A percentile compares a stretch with the other conserved stretches of the same genome.
These are phyloP conservation scores for Synergus gifuensis DNA, from an alignment of 2,888 invertebrate genomes.

Conservation along the genomic window DNA sequence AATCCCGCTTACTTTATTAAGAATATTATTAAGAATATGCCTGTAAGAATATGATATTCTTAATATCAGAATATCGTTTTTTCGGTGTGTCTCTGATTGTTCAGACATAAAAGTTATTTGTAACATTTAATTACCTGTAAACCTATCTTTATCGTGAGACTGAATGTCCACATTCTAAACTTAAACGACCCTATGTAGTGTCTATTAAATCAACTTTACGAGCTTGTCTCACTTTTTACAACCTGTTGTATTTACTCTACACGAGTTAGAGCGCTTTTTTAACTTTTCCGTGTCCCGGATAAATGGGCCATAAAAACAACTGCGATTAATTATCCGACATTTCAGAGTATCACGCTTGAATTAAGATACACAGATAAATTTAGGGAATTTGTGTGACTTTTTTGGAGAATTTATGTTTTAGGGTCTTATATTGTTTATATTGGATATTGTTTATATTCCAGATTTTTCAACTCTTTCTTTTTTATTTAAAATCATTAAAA, in stretches of 20 bases:
- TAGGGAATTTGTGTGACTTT: conserved; percentile 46
- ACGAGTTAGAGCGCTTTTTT: conserved; percentile 34
- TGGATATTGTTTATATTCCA: too few species aligned
- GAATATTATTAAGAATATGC: too few species aligned
- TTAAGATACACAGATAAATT: neutral
- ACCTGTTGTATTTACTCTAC: conserved; percentile 35
- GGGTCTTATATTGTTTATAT: too few species aligned
- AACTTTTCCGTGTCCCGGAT: conserved; percentile 1
- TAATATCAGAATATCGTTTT: too few species aligned
- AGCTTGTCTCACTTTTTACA: conserved; percentile 30
- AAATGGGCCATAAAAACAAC: conserved; percentile 34
- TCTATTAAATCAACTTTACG: conserved; percentile 39
- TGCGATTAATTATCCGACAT: conserved; percentile 21
- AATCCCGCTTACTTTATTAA: too few species aligned
- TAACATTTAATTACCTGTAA: conserved; percentile 37
- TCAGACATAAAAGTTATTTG: conserved; percentile 2
- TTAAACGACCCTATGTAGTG: conserved; percentile 26
- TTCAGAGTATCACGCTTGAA: neutral
- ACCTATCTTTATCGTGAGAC: conserved; percentile 24
- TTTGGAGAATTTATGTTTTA: neutral
- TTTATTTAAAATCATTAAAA: too few species aligned
- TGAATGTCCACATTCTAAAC: conserved; percentile 29
- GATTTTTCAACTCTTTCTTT: too few species aligned
- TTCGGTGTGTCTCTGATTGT: too few species aligned
- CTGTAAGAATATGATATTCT: too few species aligned